A percentile compares a stretch with the other conserved stretches of the same genome.
Conservation (phyloP, 2,888 invertebrate genomes). For the Steinernema carpocapsae region DNA sequence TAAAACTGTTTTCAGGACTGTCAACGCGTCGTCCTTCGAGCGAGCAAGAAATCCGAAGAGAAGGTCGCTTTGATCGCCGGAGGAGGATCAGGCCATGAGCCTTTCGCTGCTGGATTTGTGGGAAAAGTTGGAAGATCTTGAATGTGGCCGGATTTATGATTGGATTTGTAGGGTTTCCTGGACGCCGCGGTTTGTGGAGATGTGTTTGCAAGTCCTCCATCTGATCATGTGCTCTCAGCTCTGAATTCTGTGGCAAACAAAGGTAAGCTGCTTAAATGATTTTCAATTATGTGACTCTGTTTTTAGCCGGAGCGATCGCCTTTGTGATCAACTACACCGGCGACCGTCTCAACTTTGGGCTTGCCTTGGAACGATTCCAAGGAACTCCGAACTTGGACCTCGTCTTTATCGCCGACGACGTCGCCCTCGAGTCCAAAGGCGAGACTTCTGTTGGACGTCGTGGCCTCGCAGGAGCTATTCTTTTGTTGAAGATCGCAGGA, state of each 20-base stretch:
- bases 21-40: slow-evolving; percentile 66
- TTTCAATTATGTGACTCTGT: not conserved
- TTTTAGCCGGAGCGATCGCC: slow-evolving; percentile 75
- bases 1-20: slow-evolving; percentile 39
- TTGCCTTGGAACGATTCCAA: slow-evolving; percentile 80
- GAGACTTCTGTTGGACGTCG: slow-evolving; percentile 74
- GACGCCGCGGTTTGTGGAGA: slow-evolving; percentile 78
- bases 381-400: slow-evolving; percentile 70
- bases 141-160: not conserved
- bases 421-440: slow-evolving; percentile 72
- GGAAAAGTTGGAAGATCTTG: not conserved
- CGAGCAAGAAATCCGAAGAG: slow-evolving; percentile 42
- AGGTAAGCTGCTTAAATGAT: slow-evolving; percentile 37
- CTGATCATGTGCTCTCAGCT: slow-evolving; percentile 76
- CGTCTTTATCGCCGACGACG: slow-evolving; percentile 78
- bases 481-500: slow-evolving; percentile 78
- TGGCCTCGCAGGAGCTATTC: slow-evolving; percentile 74
- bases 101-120: slow-evolving; percentile 71
- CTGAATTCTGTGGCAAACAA: slow-evolving; percentile 69
- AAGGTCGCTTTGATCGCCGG: slow-evolving; percentile 71
- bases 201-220: slow-evolving; percentile 81
- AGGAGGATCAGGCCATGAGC: slow-evolving; percentile 86
- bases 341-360: slow-evolving; percentile 81
- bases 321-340: slow-evolving; percentile 80
- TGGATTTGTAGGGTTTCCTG: slow-evolving; percentile 21